These are phyloP conservation scores for Acronicta psi DNA, from an alignment of 2,888 invertebrate species.

Conservation along the genomic window DNA sequence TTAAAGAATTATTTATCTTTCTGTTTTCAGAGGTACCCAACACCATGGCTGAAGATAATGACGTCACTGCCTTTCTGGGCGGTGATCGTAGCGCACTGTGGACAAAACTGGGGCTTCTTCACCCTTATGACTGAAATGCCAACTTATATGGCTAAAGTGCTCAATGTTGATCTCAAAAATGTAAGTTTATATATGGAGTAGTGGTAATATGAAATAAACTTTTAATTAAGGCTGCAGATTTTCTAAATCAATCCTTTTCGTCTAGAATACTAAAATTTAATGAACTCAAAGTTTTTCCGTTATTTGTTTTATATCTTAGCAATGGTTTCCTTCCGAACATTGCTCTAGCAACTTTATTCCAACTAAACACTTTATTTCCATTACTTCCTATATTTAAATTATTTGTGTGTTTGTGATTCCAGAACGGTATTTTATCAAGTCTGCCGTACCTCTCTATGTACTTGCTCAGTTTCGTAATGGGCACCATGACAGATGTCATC, in stretches of 20 bases:
- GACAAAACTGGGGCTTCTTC: slow-evolving; percentile 94
- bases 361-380: no score
- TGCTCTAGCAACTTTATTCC: no score
- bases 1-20: no score
- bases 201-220: no score
- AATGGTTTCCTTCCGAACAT: no score
- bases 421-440: slow-evolving; percentile 92
- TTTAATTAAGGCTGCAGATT: no score
- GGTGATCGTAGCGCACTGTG: slow-evolving; percentile 90
- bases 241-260: no score
- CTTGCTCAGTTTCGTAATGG: slow-evolving; percentile 92
- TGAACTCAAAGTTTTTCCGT: no score
- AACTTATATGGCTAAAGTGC: slow-evolving; percentile 90
- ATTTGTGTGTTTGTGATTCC: slow-evolving; percentile 49
- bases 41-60: slow-evolving; percentile 91
- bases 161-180: slow-evolving; percentile 88
- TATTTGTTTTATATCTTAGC: no score
- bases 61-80: slow-evolving; percentile 91
- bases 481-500: slow-evolving; percentile 90
- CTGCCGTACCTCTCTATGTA: slow-evolving; percentile 93
- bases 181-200: slow-evolving; percentile 70
- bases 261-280: no score
- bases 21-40: slow-evolving; percentile 81
- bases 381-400: no score
- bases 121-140: slow-evolving; percentile 93